Base-by-base conservation (phyloP, 2,888 invertebrate species). In the Euzophera pinguis region DNA sequence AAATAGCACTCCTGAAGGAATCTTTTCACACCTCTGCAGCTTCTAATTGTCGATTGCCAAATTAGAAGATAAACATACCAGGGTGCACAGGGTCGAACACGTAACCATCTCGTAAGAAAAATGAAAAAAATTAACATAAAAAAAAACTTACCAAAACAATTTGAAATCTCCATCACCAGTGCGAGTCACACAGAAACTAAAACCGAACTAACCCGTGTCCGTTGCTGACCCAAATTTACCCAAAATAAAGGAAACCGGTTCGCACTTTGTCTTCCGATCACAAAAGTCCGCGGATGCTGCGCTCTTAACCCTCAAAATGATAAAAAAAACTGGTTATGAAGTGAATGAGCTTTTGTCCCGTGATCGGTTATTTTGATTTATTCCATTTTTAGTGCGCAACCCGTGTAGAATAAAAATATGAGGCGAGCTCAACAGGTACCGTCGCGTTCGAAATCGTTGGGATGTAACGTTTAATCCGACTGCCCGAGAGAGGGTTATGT, bases 361-460 rank as follows among this genome's bases (percentile, higher is more conserved):
- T 73, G 82, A 88, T 88, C 87, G 86, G 86, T 83, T 86, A 83
- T 88, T 87, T 86, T 90, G 87, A 89, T 89, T 89, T 90, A 89
- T 89, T 85, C 83, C 82, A 85, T 89, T 88, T 90, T 88, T 87
- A 84, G 81, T 76, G 66, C 74, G 75, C 79, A 77, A 70, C 64
- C 73, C 68, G 73, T 69, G 78, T 76, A 69, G 78, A 75, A 81
- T 80, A 85, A 88, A 88, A 85, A 85, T 84, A 81, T 73, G 80
- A 73, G 57, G 65, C 68, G 68, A 67, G 77, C 64, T 88, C 89
- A 90, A 88, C 89, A 89, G 88, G 89, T 89, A 88, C 78, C 62
- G 73, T 62, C 60, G 66, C 3, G 60, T 7, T n/a, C 55, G 67
- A 63, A 80, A 78, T 22, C 5, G 73, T 71, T 71, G 53, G 32